Evolutionary conservation across 2,888 invertebrate species (phyloP), one percentile per base, ranked within the genome.

Genomic region (Gymnoscelis rufifasciata): DNA sequence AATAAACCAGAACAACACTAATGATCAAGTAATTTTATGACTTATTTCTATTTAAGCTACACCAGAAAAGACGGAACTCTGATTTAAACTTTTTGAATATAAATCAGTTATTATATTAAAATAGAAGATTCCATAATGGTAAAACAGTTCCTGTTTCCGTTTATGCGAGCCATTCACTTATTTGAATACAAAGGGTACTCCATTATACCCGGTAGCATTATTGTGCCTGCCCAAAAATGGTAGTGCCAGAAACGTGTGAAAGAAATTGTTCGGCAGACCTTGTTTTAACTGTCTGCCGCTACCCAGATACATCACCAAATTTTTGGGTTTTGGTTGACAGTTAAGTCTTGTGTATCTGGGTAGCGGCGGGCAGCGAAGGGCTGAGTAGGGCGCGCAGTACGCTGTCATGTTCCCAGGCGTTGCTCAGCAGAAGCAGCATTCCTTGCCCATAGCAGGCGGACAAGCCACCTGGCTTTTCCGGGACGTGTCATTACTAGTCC

Each of bases 381-480:
- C 30, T 29, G 39, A 40, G 28, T 49, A 31, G 35, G 30, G 27
- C 45, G 31, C 43, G 31, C 37, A 31, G 27, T 44, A 15, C 41
- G 24, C 41, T 43, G 57, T 52, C 60, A 57, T 71, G 80, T 84
- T 86, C 83, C 82, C 83, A 80, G 76, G 80, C 77, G 63, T 56
- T 64, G 60, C 57, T 59, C 59, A 60, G 64, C 66, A 60, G 60
- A 66, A 58, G 62, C 70, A 67, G 74, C 80, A 86, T 86, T 83
- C 86, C 69, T 79, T 86, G 83, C 74, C 87, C 84, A 74, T 86
- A 80, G 66, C 64, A 75, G 80, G 58, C 57, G 57, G 56, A 59
- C 59, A 64, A 65, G 59, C 72, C 80, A 82, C 74, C 81, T 78
- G 80, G 70, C 69, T 70, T 78, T 76, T 83, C 83, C 80, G 74